Evolutionary conservation across 2,888 invertebrate species (phyloP), one percentile per base, ranked within the genome.

Genomic region (Melipona beecheii): DNA sequence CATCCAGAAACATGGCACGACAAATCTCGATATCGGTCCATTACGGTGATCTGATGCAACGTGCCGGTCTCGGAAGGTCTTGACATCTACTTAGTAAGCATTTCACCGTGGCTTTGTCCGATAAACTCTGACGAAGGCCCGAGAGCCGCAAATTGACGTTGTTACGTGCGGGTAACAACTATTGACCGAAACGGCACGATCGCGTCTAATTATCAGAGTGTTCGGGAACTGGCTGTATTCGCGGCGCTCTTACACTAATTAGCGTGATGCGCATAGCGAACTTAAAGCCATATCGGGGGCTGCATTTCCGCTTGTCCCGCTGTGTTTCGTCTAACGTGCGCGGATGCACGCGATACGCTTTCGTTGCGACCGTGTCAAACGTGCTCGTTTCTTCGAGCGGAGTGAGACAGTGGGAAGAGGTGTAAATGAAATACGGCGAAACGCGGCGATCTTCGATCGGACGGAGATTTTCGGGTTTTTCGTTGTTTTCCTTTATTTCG

Each of bases 161-260:
- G 80, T 75, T 83, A 66, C 75, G 36, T 54, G 54, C 56, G 58
- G 36, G 69, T 69, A 83, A 76, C 76, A 73, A 72, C 76, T 73
- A 81, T 79, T 80, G 71, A 80, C 70, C 82, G 81, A 73, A 69
- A 70, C 69, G 66, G 24, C 60, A 17, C 60, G 58, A 62, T 83
- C 76, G 76, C 64, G 74, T 83, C 70, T 65, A 83, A 83, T 83
- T 81, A 83, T 74, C 76, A 70, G 75, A 66, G 70, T 75, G 64
- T 75, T 71, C 70, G 65, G 43, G 36, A 71, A 71, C 70, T 65
- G 27, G 49, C 62, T 66, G 62, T 49, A 50, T 56, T 71, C 70
- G 17, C 31, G 21, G 50, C 4, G 49, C 81, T 80, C 75, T 83
- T 72, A 83, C 62, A 58, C 60, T 83, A 83, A 83, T 83, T 83